These are phyloP conservation scores for Mycteria americana DNA, from an alignment of 2,797 vertebrate genomes.

Conservation along the genomic window DNA sequence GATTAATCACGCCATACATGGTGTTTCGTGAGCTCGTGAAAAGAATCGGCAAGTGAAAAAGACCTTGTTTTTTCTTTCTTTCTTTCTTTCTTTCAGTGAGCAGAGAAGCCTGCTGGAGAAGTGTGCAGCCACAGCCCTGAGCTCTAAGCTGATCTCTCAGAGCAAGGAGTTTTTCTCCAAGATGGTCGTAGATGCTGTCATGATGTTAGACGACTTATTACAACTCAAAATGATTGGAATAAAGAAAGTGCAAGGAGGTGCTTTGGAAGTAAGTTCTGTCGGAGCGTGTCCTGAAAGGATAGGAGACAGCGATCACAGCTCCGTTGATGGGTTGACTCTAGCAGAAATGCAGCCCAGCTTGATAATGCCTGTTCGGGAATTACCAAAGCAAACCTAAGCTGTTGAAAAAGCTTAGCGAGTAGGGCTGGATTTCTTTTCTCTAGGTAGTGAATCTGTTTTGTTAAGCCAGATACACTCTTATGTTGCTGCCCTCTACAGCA, in stretches of 20 bases:
- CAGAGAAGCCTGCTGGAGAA: constrained; percentile 90
- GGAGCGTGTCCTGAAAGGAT: not conserved
- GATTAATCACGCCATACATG: rapidly evolving
- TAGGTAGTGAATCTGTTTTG: not conserved
- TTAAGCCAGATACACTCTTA: not conserved
- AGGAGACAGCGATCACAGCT: not conserved
- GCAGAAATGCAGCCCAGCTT: not conserved
- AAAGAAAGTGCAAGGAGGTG: constrained; percentile 98
- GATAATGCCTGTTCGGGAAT: not conserved
- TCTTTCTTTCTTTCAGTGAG: constrained; percentile 76
- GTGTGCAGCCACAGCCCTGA: constrained; percentile 92
- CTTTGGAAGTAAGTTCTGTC: constrained; percentile 82
- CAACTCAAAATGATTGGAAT: constrained; percentile 98
- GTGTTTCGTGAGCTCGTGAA: not conserved
- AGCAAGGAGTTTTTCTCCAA: constrained; percentile 93
- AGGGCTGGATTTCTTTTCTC: not conserved
- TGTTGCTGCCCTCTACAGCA: not conserved
- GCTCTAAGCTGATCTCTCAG: constrained; percentile 95
- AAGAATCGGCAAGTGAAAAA: not conserved
- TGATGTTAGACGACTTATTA: constrained; percentile 90
- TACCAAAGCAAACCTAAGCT: not conserved
- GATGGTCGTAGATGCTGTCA: constrained; percentile 96
- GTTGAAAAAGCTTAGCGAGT: not conserved
- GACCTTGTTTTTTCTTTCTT: not conserved
- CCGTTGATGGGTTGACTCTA: not conserved